Evolutionary conservation across 2,797 vertebrate species (phyloP), one percentile per base, ranked within the genome.

Genomic region (Prionace glauca): DNA sequence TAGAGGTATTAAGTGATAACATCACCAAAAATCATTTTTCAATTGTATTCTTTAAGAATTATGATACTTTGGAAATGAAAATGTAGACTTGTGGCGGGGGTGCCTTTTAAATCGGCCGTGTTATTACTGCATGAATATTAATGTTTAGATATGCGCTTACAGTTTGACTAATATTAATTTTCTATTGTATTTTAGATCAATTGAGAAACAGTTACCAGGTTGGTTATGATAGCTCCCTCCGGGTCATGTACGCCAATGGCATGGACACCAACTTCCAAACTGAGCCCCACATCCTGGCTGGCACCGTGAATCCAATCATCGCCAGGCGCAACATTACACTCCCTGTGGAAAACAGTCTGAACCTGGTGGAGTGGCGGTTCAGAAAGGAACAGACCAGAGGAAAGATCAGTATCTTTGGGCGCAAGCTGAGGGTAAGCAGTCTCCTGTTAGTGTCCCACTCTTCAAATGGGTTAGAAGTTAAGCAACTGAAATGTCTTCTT

Each of bases 291-390:
- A 98, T 99, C 96, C 97, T 99, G 97, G 98, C 99, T 7, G 99
- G 99, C 67, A 98, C 99, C 0, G 98, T 99, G 95, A 99, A 99
- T 96, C 99, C 99, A 0, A 99, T 98, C 0, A 98, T 99, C 81
- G 99, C 99, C 96, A 98, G 99, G 96, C 98, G 99, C 96, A 99
- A 99, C 97, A 99, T 99, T 98, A 99, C 99, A 29, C 97, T 99
- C 24, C 99, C 99, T 0, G 99, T 99, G 36, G 99, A 99, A 96
- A 98, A 99, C 0, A 99, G 99, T 74, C 99, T 99, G 96, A 99
- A 99, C 96, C 96, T 99, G 97, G 99, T 99, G 65, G 99, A 99
- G 96, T 99, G 99, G 99, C 98, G 99, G 71, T 99, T 99, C 97
- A 98, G 99, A 41, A 99, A 99, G 96, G 99, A 99, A 96, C 99